These are phyloP conservation scores for Drosophila baimaii DNA, from an alignment of 1,140 invertebrate species.

Conservation along the genomic window DNA sequence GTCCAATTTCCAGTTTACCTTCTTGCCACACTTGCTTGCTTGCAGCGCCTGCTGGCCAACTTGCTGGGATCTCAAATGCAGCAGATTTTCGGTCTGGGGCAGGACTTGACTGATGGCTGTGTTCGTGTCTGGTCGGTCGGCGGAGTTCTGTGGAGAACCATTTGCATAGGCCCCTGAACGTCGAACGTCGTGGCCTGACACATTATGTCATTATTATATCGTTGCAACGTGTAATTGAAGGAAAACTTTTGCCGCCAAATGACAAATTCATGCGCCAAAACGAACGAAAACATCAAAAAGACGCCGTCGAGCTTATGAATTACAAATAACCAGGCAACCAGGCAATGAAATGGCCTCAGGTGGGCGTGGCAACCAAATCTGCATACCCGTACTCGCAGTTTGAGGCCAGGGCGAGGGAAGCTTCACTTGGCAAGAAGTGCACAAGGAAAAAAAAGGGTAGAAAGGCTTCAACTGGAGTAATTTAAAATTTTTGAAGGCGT, in stretches of 20 bases:
- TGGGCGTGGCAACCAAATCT: constrained; percentile 67
- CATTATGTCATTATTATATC: constrained; percentile 81
- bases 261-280: constrained; percentile 73
- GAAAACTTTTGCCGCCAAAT: constrained; percentile 78
- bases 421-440: constrained; percentile 16
- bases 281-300: constrained; percentile 55
- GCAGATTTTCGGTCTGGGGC: constrained; percentile 9
- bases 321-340: constrained; percentile 71
- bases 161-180: constrained; percentile 41
- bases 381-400: constrained; percentile 53
- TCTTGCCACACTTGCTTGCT: constrained; percentile 11
- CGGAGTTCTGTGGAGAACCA: neutral
- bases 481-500: too few relatives aligned
- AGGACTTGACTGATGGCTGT: constrained; percentile 15
- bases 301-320: constrained; percentile 78
- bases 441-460: constrained; percentile 7
- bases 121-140: constrained; percentile 13
- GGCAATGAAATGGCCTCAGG: constrained; percentile 39
- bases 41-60: constrained; percentile 20
- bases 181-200: constrained; percentile 44
- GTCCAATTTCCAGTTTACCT: constrained; percentile 68
- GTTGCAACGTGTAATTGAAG: constrained; percentile 80
- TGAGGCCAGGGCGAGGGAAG: constrained; percentile 10
- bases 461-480: neutral
- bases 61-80: constrained; percentile 21